Base-by-base conservation (phyloP, 2,797 vertebrate genomes). In the Phoebastria nigripes region DNA sequence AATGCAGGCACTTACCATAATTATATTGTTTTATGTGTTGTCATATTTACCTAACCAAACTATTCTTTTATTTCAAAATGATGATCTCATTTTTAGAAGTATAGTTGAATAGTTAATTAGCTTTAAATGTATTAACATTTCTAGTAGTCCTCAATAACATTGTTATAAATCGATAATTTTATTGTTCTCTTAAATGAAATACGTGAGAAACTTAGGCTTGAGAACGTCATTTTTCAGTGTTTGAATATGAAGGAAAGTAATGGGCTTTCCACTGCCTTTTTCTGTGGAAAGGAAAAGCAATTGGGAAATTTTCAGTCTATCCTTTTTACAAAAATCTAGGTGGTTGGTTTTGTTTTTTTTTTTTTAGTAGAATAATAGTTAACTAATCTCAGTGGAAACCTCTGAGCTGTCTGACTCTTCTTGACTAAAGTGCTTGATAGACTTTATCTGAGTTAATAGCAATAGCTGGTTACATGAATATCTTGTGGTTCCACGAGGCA, bases 321-420 rank as follows among this genome's bases (percentile, higher is more conserved):
- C 9, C 39, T 80, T 76, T 42, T 63, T 11, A 25, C 29, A 72
- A 41, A 47, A 77, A 17, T 35, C 7, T 16, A 16, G 15, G 6
- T 17, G 9, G 26, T 6, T 21, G 19, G 33, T 42, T 26, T n/a
- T 12, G 1, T 4, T 39, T 58, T 52, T 73, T 79, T 35, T 4
- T 22, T 24, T 47, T 47, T 47, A 24, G 26, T 69, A 15, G 56
- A 59, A 21, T 78, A 29, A 8, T 22, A 51, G 28, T n/a, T 46
- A 55, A 2, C 12, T 41, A 6, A 4, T 49, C 7, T 63, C 3
- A 1, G 0, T 28, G 28, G 73, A 6, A 37, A 28, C 24, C 54
- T 31, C 29, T 12, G 80, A 31, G 55, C 52, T 83, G 26, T 24
- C 15, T 52, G 46, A 5, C 18, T 41, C 13, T 25, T 58, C 25